These are phyloP conservation scores for Chrysogorgia sp. DNA, from an alignment of 92 coral and sea anemone species.

Conservation along the genomic window DNA sequence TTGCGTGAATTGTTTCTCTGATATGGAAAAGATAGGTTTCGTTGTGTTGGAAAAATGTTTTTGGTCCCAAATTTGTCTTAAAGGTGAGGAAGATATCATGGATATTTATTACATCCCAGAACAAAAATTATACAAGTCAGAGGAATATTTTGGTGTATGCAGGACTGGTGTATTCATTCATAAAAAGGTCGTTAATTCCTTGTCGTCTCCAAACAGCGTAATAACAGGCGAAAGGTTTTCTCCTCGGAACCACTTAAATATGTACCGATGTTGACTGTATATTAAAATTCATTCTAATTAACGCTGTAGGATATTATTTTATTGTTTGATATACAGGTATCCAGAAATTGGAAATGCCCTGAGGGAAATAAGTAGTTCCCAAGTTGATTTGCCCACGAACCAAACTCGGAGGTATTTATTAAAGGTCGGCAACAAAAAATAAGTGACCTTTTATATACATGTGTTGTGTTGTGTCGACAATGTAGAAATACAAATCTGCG, in stretches of 20 bases:
- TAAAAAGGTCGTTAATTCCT: constrained; percentile 39
- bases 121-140: constrained; percentile 67
- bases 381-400: too few relatives aligned
- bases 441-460: too few relatives aligned
- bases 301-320: too few relatives aligned
- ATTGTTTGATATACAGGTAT: too few relatives aligned
- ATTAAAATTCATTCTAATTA: too few relatives aligned
- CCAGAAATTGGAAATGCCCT: too few relatives aligned
- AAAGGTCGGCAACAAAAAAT: too few relatives aligned
- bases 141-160: constrained; percentile 67
- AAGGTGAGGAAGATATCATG: constrained; percentile 64
- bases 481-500: too few relatives aligned
- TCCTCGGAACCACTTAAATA: neutral
- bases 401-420: too few relatives aligned
- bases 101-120: constrained; percentile 85
- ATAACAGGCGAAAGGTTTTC: neutral
- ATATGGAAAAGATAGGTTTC: constrained; percentile 50
- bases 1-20: neutral
- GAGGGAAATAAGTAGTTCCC: too few relatives aligned
- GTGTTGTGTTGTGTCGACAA: too few relatives aligned
- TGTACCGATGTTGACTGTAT: constrained; percentile 3
- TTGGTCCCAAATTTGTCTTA: constrained; percentile 78
- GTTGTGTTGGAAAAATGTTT: constrained; percentile 73
- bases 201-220: neutral
- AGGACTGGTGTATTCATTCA: constrained; percentile 86